These are phyloP conservation scores for Ellobius talpinus DNA, from an alignment of 2,113 vertebrate genomes.

Conservation along the genomic window DNA sequence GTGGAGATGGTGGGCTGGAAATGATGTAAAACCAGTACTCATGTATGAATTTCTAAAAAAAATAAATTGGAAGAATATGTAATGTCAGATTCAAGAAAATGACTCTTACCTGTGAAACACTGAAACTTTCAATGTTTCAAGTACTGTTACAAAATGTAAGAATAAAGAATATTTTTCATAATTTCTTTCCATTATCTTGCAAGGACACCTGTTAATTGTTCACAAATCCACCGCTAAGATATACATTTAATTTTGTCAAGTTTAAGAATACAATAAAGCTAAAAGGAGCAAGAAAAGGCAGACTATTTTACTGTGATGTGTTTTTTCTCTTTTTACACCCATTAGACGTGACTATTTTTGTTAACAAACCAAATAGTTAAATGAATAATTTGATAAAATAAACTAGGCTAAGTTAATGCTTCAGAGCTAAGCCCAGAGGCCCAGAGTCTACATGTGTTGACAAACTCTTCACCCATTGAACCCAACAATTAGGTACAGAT, in stretches of 20 bases:
- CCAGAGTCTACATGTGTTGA: neutral
- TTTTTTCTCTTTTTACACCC: neutral
- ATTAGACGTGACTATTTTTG: neutral
- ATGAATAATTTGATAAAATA: neutral
- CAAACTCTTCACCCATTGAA: neutral
- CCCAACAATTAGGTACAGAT: neutral
- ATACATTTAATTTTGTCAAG: neutral
- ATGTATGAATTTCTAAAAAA: neutral
- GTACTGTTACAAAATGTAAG: neutral
- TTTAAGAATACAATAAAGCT: neutral
- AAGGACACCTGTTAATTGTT: neutral
- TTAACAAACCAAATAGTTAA: neutral
- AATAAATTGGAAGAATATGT: accelerated
- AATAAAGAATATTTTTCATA: neutral
- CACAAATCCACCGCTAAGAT: neutral
- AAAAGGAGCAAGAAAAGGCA: neutral
- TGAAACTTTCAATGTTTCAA: neutral
- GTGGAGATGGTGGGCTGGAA: neutral
- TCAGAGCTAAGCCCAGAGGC: no score
- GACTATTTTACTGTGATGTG: neutral
- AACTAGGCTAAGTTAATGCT: no score
- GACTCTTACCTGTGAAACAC: neutral
- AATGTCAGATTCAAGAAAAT: neutral
- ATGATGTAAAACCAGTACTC: neutral
- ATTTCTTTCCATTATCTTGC: neutral